A percentile compares a stretch with the other conserved stretches of the same genome.
Conservation (phyloP, 2,888 invertebrate species). For the Dromius quadrimaculatus region DNA sequence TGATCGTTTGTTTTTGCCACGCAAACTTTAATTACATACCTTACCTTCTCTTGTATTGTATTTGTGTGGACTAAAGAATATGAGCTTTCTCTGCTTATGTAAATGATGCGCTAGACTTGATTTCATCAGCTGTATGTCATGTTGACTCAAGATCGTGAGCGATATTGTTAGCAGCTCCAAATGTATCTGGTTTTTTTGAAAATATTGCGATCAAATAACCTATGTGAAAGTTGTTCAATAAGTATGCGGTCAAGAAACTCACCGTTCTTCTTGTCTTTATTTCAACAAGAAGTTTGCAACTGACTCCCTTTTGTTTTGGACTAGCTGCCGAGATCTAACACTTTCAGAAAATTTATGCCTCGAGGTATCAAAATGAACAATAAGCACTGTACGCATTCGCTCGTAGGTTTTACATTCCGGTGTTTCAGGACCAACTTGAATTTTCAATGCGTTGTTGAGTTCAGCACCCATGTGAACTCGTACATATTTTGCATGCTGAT, state of each 20-base stretch:
- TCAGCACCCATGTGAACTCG: slow-evolving; percentile 1
- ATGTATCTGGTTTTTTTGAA: slow-evolving; percentile 40
- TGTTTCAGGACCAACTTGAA: neutral
- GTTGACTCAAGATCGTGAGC: slow-evolving; percentile 44
- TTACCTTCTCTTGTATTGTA: too few species aligned
- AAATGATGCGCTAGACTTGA: too few species aligned
- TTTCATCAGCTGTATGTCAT: slow-evolving; percentile 3
- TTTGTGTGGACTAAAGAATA: neutral
- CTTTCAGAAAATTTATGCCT: slow-evolving; percentile 48
- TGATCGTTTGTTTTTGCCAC: neutral
- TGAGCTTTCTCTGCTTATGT: neutral
- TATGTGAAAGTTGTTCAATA: slow-evolving; percentile 39
- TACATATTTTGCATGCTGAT: slow-evolving; percentile 1
- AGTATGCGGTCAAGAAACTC: slow-evolving; percentile 44
- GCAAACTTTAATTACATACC: too few species aligned
- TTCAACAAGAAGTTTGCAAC: slow-evolving; percentile 33
- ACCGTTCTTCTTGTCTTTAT: slow-evolving; percentile 43
- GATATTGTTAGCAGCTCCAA: slow-evolving; percentile 37
- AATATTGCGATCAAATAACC: slow-evolving; percentile 35
- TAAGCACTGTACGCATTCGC: neutral
- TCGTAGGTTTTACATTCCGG: neutral
- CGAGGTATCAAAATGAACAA: neutral
- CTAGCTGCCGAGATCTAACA: slow-evolving; percentile 29
- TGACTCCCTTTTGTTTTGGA: slow-evolving; percentile 24
- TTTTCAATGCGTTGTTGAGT: slow-evolving; percentile 18